phyloP scores from a whole-genome alignment of 2,888 invertebrate species.

The Zaprionus lineosus region DNA sequence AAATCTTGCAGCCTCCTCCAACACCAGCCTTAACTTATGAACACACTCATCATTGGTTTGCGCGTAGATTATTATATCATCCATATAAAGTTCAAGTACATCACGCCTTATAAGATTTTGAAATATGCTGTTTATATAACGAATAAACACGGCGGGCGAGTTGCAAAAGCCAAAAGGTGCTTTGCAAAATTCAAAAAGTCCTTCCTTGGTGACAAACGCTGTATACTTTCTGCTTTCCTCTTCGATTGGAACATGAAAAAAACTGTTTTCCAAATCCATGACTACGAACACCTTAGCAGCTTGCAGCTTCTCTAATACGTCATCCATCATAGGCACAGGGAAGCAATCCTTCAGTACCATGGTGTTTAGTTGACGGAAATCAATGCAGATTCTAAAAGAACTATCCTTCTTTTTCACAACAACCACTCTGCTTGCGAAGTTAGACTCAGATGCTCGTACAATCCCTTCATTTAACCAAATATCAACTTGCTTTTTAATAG shows the following conservation, averaged over 20 bases:
- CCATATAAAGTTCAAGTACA: background rate
- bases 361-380: conserved; percentile 15
- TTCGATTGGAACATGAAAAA: conserved; percentile 5
- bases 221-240: conserved; percentile 5
- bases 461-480: background rate
- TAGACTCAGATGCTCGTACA: background rate
- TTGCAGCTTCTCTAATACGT: conserved; percentile 13
- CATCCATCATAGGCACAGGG: conserved; percentile 27
- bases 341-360: conserved; percentile 11
- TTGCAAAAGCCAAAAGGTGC: conserved; percentile 7
- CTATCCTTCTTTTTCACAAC: conserved; percentile 19
- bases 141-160: conserved; percentile 13
- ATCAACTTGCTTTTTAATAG: conserved; percentile 1
- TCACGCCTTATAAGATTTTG: conserved; percentile 2
- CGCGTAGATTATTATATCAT: conserved; percentile 7
- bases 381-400: conserved; percentile 17
- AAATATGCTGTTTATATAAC: conserved; percentile 4
- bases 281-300: conserved; percentile 7
- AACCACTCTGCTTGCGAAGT: background rate
- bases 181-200: conserved; percentile 5
- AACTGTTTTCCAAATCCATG: conserved; percentile 9
- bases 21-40: background rate
- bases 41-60: background rate
- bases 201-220: conserved; percentile 12
- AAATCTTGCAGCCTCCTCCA: background rate